Evolutionary conservation across 1,140 invertebrate species (phyloP).

Genomic region (Dendrolimus punctatus): DNA sequence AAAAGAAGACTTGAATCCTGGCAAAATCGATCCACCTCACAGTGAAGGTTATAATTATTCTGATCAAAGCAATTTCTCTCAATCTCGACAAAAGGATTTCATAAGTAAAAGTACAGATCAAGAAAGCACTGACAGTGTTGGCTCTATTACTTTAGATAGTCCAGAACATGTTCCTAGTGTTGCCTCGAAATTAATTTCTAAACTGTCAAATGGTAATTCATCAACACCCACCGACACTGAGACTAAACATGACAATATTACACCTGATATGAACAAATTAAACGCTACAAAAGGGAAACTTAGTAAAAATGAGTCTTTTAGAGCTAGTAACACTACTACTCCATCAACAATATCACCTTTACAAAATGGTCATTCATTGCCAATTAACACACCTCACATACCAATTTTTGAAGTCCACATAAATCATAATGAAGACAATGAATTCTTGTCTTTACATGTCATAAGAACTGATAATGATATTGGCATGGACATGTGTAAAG

Average conservation of each 20-base stretch:
- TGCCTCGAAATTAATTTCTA: slow-evolving; percentile 54
- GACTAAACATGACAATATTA: slow-evolving; percentile 30
- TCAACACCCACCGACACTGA: slow-evolving; percentile 50
- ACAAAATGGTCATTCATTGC: slow-evolving; percentile 60
- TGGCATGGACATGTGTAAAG: slow-evolving; percentile 62
- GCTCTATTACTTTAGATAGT: slow-evolving; percentile 45
- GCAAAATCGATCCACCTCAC: slow-evolving; percentile 28
- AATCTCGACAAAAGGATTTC: slow-evolving; percentile 25
- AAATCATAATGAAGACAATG: slow-evolving; percentile 60
- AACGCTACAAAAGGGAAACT: slow-evolving; percentile 37
- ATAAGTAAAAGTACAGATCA: slow-evolving; percentile 47
- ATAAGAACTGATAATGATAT: slow-evolving; percentile 63
- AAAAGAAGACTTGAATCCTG: slow-evolving; percentile 32
- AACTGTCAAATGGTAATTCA: slow-evolving; percentile 61
- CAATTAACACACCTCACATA: slow-evolving; percentile 45
- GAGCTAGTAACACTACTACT: slow-evolving; percentile 53
- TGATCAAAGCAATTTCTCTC: slow-evolving; percentile 34
- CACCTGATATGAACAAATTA: slow-evolving; percentile 50
- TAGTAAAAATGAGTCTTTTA: slow-evolving; percentile 50
- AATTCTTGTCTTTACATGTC: slow-evolving; percentile 61
- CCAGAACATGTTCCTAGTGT: slow-evolving; percentile 49
- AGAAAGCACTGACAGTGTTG: slow-evolving; percentile 55
- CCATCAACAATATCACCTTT: slow-evolving; percentile 64
- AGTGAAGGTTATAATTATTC: slow-evolving; percentile 44
- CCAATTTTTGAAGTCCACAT: slow-evolving; percentile 64